Conservation (phyloP, 2,888 invertebrate species). For the Nephrotoma guestfalica region DNA sequence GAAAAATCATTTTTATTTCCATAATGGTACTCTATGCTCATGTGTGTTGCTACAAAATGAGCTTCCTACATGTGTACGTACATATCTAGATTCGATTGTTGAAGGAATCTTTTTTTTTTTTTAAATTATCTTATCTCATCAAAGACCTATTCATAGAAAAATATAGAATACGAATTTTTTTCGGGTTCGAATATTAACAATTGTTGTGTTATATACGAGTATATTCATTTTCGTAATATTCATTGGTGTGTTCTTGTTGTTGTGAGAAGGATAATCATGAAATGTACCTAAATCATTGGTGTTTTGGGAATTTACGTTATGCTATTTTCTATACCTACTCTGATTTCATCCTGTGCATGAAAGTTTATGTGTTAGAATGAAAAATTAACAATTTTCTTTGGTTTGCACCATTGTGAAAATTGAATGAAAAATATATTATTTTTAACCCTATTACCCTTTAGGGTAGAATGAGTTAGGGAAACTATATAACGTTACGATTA, state of each 20-base stretch:
- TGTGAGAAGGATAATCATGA: neutral
- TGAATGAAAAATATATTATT: neutral
- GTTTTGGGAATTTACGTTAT: neutral
- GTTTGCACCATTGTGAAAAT: neutral
- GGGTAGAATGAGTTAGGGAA: neutral
- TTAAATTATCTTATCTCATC: neutral
- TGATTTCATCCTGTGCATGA: neutral
- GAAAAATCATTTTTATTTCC: neutral
- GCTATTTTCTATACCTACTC: neutral
- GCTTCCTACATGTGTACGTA: neutral
- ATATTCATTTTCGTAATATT: neutral
- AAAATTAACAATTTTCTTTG: neutral
- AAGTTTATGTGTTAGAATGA: neutral
- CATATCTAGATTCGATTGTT: neutral
- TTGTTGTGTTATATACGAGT: neutral
- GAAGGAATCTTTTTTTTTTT: neutral
- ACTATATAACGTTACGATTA: neutral
- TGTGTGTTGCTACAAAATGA: neutral
- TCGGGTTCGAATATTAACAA: neutral
- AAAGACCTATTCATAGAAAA: neutral
- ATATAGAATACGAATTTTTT: neutral
- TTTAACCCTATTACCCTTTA: neutral
- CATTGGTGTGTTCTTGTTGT: neutral
- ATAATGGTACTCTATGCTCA: neutral
- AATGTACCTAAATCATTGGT: neutral